Conservation (phyloP, 1,140 invertebrate genomes). For the Sitobion miscanthi region DNA sequence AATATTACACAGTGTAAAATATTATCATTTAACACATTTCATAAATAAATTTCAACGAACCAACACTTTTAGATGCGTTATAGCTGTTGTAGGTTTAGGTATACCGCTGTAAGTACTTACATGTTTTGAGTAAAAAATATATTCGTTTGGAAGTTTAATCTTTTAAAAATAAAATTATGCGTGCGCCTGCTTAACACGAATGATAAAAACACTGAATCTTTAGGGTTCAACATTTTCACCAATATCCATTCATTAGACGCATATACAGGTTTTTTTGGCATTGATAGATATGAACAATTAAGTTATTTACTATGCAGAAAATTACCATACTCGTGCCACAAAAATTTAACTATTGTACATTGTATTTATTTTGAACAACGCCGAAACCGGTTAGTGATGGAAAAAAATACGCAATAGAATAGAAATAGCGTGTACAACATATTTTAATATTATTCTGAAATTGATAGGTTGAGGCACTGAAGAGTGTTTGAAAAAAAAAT, state of each 20-base stretch:
- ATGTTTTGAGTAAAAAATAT: background rate
- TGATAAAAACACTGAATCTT: background rate
- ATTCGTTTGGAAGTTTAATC: background rate
- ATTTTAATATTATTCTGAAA: background rate
- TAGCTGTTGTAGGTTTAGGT: background rate
- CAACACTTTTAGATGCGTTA: background rate
- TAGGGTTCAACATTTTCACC: background rate
- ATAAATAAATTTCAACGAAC: background rate
- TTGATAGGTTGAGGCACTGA: background rate
- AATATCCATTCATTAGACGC: background rate
- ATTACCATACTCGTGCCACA: background rate
- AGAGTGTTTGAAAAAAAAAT: background rate
- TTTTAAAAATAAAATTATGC: background rate
- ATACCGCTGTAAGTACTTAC: background rate
- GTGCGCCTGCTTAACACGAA: background rate
- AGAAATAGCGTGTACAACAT: background rate
- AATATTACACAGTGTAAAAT: background rate
- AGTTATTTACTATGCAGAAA: background rate
- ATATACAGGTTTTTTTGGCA: background rate
- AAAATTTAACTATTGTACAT: background rate
- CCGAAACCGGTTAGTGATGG: background rate
- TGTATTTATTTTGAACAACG: background rate
- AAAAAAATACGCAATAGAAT: background rate
- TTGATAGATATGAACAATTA: conserved; percentile 3
- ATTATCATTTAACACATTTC: background rate